Percentiles rank a stretch among this genome's conserved stretches.
These are phyloP conservation scores for Mus spretus DNA, from an alignment of 2,797 vertebrate genomes.

Conservation along the genomic window DNA sequence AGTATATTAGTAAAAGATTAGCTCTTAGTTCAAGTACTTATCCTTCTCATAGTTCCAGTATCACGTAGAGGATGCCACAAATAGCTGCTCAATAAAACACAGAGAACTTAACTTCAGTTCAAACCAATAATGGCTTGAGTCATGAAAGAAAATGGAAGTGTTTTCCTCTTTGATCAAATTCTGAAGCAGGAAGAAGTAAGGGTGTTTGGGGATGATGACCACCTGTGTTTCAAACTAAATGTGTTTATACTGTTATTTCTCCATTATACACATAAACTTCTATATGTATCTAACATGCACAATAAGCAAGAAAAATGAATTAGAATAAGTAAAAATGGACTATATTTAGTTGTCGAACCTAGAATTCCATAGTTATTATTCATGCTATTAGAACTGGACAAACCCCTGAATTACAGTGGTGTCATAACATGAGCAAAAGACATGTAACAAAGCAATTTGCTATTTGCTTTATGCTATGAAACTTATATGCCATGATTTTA, in stretches of 20 bases:
- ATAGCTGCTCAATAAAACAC: not conserved
- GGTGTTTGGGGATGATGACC: not conserved
- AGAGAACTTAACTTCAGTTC: not conserved
- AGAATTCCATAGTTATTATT: conserved; percentile 1
- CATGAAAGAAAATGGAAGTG: not conserved
- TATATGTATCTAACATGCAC: not conserved
- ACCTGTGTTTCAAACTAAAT: not conserved
- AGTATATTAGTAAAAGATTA: not conserved
- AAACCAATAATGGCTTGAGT: not conserved
- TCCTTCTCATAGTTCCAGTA: not conserved
- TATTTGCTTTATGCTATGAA: not conserved
- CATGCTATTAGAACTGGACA: not conserved
- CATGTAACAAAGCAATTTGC: not conserved
- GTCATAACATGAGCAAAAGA: not conserved
- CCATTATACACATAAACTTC: not conserved
- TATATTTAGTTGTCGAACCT: not conserved
- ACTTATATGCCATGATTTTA: not conserved
- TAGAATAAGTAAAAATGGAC: conserved; percentile 10
- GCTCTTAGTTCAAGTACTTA: not conserved
- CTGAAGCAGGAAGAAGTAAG: not conserved
- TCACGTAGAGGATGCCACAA: not conserved
- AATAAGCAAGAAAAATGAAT: not conserved
- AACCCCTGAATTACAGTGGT: not conserved
- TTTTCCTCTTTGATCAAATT: not conserved
- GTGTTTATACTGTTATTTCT: conserved; percentile 4